phyloP scores from a whole-genome alignment of 2,797 vertebrate species.

The Neosalanx taihuensis region DNA sequence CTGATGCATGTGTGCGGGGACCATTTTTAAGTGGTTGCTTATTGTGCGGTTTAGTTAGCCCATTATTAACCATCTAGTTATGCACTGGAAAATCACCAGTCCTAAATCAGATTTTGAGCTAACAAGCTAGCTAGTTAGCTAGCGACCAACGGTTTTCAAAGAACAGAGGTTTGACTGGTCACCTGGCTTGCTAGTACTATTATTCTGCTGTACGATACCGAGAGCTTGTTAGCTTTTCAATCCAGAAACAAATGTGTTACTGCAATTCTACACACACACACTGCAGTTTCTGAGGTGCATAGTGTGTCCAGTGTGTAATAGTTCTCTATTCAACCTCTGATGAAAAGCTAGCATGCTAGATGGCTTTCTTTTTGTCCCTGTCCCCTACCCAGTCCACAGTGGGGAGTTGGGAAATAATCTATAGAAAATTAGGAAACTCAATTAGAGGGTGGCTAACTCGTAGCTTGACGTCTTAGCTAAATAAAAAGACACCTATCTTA shows the following conservation, averaged over 20 bases:
- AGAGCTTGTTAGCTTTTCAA: conserved; percentile 2
- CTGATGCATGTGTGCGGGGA: background rate
- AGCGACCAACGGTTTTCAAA: conserved; percentile 18
- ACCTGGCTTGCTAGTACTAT: conserved; percentile 40
- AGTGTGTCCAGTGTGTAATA: background rate
- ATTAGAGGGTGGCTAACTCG: background rate
- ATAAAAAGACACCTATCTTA: background rate
- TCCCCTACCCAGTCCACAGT: background rate
- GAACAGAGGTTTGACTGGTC: conserved; percentile 27
- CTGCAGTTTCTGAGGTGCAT: background rate
- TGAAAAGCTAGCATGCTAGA: background rate
- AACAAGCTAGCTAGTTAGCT: conserved; percentile 1
- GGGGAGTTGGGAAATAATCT: background rate
- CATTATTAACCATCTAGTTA: background rate
- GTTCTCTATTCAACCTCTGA: background rate
- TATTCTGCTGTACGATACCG: conserved; percentile 11
- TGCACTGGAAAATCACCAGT: background rate
- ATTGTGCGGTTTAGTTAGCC: background rate
- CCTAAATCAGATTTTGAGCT: conserved; percentile 18
- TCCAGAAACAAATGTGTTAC: background rate
- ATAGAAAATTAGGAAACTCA: background rate
- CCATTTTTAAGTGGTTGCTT: background rate
- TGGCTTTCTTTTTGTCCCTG: background rate
- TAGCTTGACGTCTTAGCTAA: background rate
- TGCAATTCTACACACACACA: background rate